Conservation (phyloP, 1,140 invertebrate species). For the Parasteatoda tepidariorum region DNA sequence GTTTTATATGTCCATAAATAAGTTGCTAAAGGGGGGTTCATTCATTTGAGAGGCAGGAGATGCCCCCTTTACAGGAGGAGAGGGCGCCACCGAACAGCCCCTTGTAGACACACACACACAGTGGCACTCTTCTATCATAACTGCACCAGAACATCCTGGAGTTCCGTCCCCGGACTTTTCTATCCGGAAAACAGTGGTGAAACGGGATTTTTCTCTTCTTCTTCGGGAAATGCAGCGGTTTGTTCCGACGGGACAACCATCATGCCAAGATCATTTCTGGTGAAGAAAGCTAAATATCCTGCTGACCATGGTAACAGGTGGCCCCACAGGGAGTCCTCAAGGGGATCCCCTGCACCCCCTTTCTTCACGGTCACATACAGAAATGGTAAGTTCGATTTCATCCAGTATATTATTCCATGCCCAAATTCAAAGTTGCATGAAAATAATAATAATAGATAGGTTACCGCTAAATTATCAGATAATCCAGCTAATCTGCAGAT, state of each 20-base stretch:
- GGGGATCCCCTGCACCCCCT: constrained; percentile 61
- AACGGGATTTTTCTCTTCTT: not conserved
- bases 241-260: constrained; percentile 40
- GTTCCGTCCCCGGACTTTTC: not conserved
- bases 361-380: constrained; percentile 54
- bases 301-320: constrained; percentile 61
- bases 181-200: not conserved
- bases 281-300: constrained; percentile 67
- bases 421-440: no score
- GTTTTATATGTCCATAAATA: no score
- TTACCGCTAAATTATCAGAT: no score
- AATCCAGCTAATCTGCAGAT: no score
- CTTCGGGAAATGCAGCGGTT: constrained; percentile 23
- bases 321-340: constrained; percentile 63
- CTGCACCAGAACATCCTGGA: not conserved
- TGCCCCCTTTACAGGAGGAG: no score
- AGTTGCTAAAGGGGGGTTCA: no score
- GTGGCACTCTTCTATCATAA: no score
- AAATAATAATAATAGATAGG: no score
- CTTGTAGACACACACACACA: not conserved
- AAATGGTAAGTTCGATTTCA: constrained; percentile 44
- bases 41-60: no score
- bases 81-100: not conserved
- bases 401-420: not conserved
- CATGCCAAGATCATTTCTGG: constrained; percentile 70